Percentiles rank a stretch among this genome's conserved stretches.
Evolutionary conservation across 2,888 invertebrate species (phyloP).

Genomic region (Charanyca ferruginea): DNA sequence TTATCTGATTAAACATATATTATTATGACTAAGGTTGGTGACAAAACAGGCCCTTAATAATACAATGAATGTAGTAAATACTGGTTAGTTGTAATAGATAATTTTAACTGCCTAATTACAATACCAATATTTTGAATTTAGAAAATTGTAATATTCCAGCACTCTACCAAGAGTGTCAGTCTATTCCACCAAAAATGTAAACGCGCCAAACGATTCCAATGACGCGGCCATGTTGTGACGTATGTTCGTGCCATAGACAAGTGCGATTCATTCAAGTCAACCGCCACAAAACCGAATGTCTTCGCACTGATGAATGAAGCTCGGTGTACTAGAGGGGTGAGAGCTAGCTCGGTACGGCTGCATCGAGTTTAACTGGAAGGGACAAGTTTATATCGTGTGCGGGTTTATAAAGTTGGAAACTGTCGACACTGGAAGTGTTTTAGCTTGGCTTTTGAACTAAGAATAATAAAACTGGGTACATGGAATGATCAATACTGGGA

Average conservation of each 20-base stretch:
- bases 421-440: conserved; percentile 12
- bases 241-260: conserved; percentile 35
- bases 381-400: conserved; percentile 41
- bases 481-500: conserved; percentile 18
- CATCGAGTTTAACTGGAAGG: conserved; percentile 40
- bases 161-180: neutral
- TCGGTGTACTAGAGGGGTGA: conserved; percentile 21
- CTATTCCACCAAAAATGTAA: conserved; percentile 4
- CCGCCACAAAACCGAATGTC: conserved; percentile 49
- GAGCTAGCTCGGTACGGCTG: conserved; percentile 17
- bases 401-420: conserved; percentile 29
- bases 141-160: too few relatives aligned
- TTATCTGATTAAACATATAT: too few relatives aligned
- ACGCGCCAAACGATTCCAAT: conserved; percentile 25
- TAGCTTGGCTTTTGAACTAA: conserved; percentile 26
- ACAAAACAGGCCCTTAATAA: too few relatives aligned
- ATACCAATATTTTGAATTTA: too few relatives aligned
- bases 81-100: too few relatives aligned
- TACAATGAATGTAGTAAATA: too few relatives aligned
- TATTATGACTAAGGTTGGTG: too few relatives aligned
- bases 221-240: conserved; percentile 50
- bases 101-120: too few relatives aligned
- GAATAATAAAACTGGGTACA: conserved; percentile 34
- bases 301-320: conserved; percentile 57
- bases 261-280: conserved; percentile 59